Base-by-base conservation (phyloP, 2,797 vertebrate species). In the Buceros bicornis region DNA sequence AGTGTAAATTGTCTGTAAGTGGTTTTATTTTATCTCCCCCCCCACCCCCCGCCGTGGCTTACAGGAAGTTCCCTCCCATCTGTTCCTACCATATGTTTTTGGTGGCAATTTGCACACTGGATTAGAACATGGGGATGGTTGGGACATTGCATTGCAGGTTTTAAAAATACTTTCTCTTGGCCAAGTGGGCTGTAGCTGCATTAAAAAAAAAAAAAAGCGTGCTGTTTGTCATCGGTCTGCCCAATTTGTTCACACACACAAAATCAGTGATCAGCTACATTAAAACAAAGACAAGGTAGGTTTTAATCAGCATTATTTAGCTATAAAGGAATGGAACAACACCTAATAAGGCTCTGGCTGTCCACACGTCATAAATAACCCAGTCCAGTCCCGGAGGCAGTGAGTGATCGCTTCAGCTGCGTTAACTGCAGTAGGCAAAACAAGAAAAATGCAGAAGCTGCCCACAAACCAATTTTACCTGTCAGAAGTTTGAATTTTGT, bases 21-120 rank as follows among this genome's bases (percentile, higher is more conserved):
- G 15, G 1, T 21, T 74, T 48, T 31, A 13, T 20, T 57, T n/a
- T 45, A 22, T 57, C 15, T 13, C 43, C 56, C 6, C 5, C 25
- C 10, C 47, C 7, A 35, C 9, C 13, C 31, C 24, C 51, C 60
- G 50, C 54, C 54, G 31, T 86, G 82, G 47, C 25, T 90, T 6
- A 19, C 24, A 85, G 79, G 93, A 94, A 91, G 71, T 76, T 95
- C 69, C 85, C 85, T 87, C 85, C 88, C 85, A 94, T 94, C 95
- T 91, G 88, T 80, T 91, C 79, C 40, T 40, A 24, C 93, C 93
- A 16, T 95, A 89, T 94, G 90, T 53, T 94, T 82, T 18, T 35
- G 66, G 11, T n/a, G 37, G 47, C 60, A 87, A 21, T 82, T 95
- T 70, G 24, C 82, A 89, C 69, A 2, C 57, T 71, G 89, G 69